Conservation (phyloP, 53 echinoderm and acorn worm genomes). For the Holothuria scabra region DNA sequence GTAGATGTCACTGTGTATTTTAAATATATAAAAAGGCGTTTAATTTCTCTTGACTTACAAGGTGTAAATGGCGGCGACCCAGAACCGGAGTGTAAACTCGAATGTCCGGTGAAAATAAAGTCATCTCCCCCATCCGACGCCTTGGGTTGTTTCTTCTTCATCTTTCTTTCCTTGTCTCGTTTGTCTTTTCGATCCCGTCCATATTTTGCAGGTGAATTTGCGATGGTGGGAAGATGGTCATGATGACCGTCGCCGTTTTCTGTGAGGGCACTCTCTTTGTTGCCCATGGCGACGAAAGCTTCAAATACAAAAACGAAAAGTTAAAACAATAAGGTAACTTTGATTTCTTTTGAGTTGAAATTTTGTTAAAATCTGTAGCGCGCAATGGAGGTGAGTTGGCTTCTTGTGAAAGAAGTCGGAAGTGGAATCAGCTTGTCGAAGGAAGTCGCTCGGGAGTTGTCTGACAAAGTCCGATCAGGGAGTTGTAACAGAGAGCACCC, state of each 20-base stretch:
- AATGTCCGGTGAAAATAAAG: constrained; percentile 21
- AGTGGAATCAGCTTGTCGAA: too few species aligned
- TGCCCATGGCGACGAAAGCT: constrained; percentile 27
- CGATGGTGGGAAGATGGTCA: constrained; percentile 56
- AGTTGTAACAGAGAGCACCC: too few species aligned
- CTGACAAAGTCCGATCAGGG: too few species aligned
- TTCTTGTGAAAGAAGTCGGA: too few species aligned
- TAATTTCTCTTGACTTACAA: neutral
- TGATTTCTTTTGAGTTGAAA: too few species aligned
- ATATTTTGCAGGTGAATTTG: constrained; percentile 48
- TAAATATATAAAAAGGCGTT: too few species aligned
- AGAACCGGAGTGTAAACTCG: constrained; percentile 9
- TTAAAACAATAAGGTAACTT: too few species aligned
- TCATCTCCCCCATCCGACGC: constrained; percentile 3
- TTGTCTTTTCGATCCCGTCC: constrained; percentile 59
- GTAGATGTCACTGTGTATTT: too few species aligned
- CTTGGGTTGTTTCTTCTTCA: constrained; percentile 44
- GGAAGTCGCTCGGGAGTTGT: too few species aligned
- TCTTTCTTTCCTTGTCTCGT: constrained; percentile 66
- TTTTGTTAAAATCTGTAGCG: too few species aligned
- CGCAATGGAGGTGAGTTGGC: too few species aligned
- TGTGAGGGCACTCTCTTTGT: constrained; percentile 17
- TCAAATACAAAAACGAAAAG: too few species aligned
- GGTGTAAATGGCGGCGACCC: constrained; percentile 14
- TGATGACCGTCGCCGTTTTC: neutral